Percentiles rank a stretch among this genome's conserved stretches.
These are phyloP conservation scores for Turritopsis rubra DNA, from an alignment of 30 jellyfish, hydroid and myxozoan genomes.

Conservation along the genomic window DNA sequence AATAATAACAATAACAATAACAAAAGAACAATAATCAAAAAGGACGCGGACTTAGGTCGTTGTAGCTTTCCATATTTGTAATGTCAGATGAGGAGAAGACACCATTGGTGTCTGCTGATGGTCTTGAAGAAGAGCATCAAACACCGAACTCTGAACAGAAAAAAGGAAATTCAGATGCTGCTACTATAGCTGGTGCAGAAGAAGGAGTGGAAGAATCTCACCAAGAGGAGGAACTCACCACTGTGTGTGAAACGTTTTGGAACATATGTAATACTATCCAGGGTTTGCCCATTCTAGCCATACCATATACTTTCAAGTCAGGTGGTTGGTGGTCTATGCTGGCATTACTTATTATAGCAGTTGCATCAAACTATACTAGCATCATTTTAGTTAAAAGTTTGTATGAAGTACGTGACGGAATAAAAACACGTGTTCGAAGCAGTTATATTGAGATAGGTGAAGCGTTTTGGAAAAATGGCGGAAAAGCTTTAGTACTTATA, in stretches of 20 bases:
- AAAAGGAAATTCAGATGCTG: background rate
- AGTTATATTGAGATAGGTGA: slow-evolving; percentile 89
- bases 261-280: slow-evolving; percentile 59
- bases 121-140: background rate
- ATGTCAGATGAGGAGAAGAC: slow-evolving; percentile 11
- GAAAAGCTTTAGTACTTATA: slow-evolving; percentile 55
- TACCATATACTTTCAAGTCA: slow-evolving; percentile 74
- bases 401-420: slow-evolving; percentile 78
- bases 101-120: slow-evolving; percentile 8
- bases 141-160: background rate
- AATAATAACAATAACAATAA: background rate
- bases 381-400: slow-evolving; percentile 52
- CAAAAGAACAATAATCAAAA: background rate
- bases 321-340: slow-evolving; percentile 97
- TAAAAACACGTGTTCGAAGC: slow-evolving; percentile 57
- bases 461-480: slow-evolving; percentile 86
- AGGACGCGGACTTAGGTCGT: no score
- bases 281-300: slow-evolving; percentile 88
- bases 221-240: slow-evolving; percentile 53
- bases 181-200: background rate
- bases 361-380: slow-evolving; percentile 82
- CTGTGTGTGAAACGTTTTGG: slow-evolving; percentile 60
- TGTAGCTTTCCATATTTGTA: no score
- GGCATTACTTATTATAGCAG: slow-evolving; percentile 53
- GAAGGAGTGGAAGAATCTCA: slow-evolving; percentile 25